A percentile compares a stretch with the other conserved stretches of the same genome.
Conservation (phyloP, 2,797 vertebrate species). For the Monodelphis domestica region DNA sequence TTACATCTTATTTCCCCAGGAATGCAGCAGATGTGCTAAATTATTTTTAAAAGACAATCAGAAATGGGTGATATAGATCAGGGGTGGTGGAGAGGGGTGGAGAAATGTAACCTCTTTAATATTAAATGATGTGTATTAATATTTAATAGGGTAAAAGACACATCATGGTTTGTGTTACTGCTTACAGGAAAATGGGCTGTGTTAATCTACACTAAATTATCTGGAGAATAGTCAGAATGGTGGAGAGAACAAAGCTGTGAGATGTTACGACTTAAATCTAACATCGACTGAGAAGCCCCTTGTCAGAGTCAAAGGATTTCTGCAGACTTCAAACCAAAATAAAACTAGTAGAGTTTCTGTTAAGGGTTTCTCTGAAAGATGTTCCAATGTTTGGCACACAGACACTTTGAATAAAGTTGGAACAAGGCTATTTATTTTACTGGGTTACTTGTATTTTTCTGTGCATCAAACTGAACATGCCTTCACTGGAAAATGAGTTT, state of each 20-base stretch:
- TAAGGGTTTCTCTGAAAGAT: slow-evolving; percentile 50
- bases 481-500: slow-evolving; percentile 35
- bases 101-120: slow-evolving; percentile 73
- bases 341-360: slow-evolving; percentile 26
- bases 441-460: slow-evolving; percentile 44
- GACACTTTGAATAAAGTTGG: slow-evolving; percentile 30
- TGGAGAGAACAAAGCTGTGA: slow-evolving; percentile 66
- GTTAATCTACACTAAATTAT: slow-evolving; percentile 71
- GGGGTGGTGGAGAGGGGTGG: slow-evolving; percentile 3
- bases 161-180: slow-evolving; percentile 70
- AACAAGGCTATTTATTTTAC: slow-evolving; percentile 6
- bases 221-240: slow-evolving; percentile 64
- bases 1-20: slow-evolving; percentile 58
- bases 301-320: slow-evolving; percentile 28
- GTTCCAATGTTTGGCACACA: slow-evolving; percentile 19
- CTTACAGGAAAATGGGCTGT: slow-evolving; percentile 74
- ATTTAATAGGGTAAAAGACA: slow-evolving; percentile 79
- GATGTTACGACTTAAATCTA: slow-evolving; percentile 44
- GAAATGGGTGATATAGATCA: slow-evolving; percentile 63
- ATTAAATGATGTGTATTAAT: slow-evolving; percentile 77
- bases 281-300: background rate
- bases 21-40: slow-evolving; percentile 66
- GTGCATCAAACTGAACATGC: slow-evolving; percentile 13
- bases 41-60: slow-evolving; percentile 78
- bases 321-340: slow-evolving; percentile 29